A percentile compares a stretch with the other conserved stretches of the same genome.
Evolutionary conservation across 2,113 vertebrate genomes (phyloP).

Genomic region (Oceanites oceanicus): DNA sequence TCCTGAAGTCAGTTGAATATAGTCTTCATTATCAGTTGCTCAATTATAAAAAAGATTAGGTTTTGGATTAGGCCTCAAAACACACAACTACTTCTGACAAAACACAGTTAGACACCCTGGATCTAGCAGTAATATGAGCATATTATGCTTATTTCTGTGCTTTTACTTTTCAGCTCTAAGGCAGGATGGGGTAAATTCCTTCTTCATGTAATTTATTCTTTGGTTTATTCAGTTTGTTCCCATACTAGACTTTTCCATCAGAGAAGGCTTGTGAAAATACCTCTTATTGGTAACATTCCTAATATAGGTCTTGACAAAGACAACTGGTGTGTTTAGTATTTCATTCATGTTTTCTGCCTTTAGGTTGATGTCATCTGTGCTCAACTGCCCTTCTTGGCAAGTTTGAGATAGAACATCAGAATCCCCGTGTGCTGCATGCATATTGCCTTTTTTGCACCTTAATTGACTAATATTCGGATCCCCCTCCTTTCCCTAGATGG

Average conservation of each 20-base stretch:
- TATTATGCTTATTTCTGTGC: neutral
- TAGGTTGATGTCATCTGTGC: neutral
- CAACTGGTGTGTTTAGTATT: neutral
- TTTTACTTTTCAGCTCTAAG: neutral
- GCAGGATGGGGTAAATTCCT: neutral
- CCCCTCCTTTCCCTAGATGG: neutral
- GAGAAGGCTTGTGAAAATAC: neutral
- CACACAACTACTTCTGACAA: neutral
- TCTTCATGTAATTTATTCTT: neutral
- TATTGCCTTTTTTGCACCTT: neutral
- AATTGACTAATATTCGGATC: neutral
- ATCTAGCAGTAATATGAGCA: neutral
- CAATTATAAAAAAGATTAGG: neutral
- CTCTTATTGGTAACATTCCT: neutral
- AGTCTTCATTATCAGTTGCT: neutral
- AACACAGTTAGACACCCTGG: neutral
- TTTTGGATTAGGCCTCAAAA: conserved; percentile 1
- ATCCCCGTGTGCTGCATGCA: neutral
- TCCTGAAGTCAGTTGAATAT: neutral
- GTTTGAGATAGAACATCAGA: neutral
- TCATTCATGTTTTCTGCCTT: neutral
- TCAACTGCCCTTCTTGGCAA: neutral
- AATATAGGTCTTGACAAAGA: neutral
- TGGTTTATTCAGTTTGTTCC: neutral
- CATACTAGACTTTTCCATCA: neutral